Percentiles rank a stretch among this genome's conserved stretches.
Evolutionary conservation across 2,888 invertebrate genomes (phyloP).

Genomic region (Brachypterus glaber): DNA sequence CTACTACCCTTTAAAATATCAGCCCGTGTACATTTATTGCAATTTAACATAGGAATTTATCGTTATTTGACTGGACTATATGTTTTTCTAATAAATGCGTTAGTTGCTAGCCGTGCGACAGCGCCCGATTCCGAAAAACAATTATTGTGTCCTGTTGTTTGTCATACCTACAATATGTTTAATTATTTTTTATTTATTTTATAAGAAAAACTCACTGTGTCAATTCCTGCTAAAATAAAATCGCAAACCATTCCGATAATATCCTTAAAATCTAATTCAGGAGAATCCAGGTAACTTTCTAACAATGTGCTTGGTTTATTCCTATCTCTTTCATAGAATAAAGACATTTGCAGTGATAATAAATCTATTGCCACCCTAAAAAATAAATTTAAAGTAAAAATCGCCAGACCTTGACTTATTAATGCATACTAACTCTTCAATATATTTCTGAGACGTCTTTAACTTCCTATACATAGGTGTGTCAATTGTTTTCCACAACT

Average conservation of each 20-base stretch:
- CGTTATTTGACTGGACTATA: too few relatives aligned
- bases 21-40: too few relatives aligned
- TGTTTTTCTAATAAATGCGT: too few relatives aligned
- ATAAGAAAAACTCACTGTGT: constrained; percentile 57
- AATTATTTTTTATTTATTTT: constrained; percentile 4
- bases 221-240: constrained; percentile 75
- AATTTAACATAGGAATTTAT: too few relatives aligned
- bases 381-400: constrained; percentile 19
- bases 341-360: constrained; percentile 47
- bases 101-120: too few relatives aligned
- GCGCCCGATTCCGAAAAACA: too few relatives aligned
- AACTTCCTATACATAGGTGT: constrained; percentile 66
- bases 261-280: constrained; percentile 65
- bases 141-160: too few relatives aligned
- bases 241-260: constrained; percentile 78
- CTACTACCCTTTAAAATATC: too few relatives aligned
- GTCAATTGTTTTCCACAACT: constrained; percentile 60
- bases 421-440: constrained; percentile 52
- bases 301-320: constrained; percentile 42
- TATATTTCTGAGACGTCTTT: constrained; percentile 55
- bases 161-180: too few relatives aligned
- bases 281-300: constrained; percentile 57
- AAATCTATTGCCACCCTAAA: constrained; percentile 57
- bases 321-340: constrained; percentile 39
- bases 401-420: not conserved